Evolutionary conservation across 1,140 invertebrate genomes (phyloP).

Genomic region (Bursaphelenchus mucronatus): DNA sequence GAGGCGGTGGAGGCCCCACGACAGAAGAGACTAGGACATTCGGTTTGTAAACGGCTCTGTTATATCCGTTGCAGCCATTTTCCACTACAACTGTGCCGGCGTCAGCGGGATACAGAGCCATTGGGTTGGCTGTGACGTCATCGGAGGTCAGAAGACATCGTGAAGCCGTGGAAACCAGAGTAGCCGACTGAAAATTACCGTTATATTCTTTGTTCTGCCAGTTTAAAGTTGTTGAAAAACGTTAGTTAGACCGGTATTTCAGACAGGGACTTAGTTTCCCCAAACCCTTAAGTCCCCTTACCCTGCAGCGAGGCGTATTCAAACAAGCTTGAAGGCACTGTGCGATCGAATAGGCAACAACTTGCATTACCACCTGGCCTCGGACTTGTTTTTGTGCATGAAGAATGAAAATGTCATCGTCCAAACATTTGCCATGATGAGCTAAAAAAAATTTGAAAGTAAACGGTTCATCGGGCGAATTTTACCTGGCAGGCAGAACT

Average conservation of each 20-base stretch:
- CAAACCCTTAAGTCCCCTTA: no score
- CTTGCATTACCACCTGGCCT: not conserved
- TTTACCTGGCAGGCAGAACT: slow-evolving; percentile 40
- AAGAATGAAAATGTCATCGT: slow-evolving; percentile 36
- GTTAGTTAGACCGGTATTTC: no score
- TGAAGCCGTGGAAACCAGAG: not conserved
- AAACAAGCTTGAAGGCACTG: slow-evolving; percentile 27
- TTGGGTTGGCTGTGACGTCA: slow-evolving; percentile 7
- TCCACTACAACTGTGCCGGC: slow-evolving; percentile 25
- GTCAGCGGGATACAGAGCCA: not conserved
- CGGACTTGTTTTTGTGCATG: slow-evolving; percentile 36
- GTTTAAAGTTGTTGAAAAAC: no score
- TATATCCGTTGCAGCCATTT: slow-evolving; percentile 14
- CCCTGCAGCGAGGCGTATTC: slow-evolving; percentile 19
- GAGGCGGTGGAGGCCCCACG: no score
- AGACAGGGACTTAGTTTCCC: no score
- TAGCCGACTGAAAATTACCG: slow-evolving; percentile 20
- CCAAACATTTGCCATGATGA: slow-evolving; percentile 20
- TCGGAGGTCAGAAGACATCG: no score
- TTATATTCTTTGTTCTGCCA: no score
- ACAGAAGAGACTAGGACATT: no score
- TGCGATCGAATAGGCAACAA: slow-evolving; percentile 11
- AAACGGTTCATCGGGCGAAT: no score
- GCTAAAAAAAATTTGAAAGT: slow-evolving; percentile 22
- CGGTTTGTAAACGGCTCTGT: no score